Evolutionary conservation across 2,113 vertebrate genomes (phyloP), one percentile per base, ranked within the genome.

Genomic region (Gadus chalcogrammus): DNA sequence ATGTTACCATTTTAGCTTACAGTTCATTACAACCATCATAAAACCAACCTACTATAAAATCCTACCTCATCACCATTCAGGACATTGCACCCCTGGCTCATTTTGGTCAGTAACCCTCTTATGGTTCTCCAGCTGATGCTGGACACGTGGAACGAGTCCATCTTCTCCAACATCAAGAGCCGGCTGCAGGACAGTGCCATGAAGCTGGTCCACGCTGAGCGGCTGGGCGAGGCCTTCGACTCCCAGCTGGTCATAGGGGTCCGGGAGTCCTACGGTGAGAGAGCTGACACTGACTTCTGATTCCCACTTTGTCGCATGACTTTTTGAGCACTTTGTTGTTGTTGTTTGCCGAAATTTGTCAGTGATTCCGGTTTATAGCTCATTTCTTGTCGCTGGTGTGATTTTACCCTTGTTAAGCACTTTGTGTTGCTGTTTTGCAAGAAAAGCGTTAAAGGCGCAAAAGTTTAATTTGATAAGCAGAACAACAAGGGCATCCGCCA

Each of bases 91-190:
- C 42, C 42, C 11, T 2, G 31, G 31, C 31, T 35, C 31, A 0
- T 35, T 35, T 35, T 3, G 31, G 31, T 35, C 31, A 35, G 31
- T 35, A 35, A 35, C 31, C 31, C 31, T 9, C 12, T 48, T 48
- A 13, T 13, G 42, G 8, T 12, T 15, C 55, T 59, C 16, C 87
- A 99, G 97, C 93, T 99, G 62, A 99, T 99, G 97, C 88, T 99
- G 82, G 97, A 99, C 89, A 99, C 97, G 0, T 99, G 97, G 97
- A 99, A 99, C 81, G 97, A 99, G 84, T 99, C 97, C 62, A 99
- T 99, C 88, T 99, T 99, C 92, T 99, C 97, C 86, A 99, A 99
- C 88, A 99, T 99, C 81, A 99, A 99, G 86, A 98, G 94, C 63
- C 91, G 97, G 65, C 92, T 99, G 70, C 97, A 99, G 79, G 97